Evolutionary conservation across 2,113 vertebrate genomes (phyloP).

Genomic region (Morphnarchus princeps): DNA sequence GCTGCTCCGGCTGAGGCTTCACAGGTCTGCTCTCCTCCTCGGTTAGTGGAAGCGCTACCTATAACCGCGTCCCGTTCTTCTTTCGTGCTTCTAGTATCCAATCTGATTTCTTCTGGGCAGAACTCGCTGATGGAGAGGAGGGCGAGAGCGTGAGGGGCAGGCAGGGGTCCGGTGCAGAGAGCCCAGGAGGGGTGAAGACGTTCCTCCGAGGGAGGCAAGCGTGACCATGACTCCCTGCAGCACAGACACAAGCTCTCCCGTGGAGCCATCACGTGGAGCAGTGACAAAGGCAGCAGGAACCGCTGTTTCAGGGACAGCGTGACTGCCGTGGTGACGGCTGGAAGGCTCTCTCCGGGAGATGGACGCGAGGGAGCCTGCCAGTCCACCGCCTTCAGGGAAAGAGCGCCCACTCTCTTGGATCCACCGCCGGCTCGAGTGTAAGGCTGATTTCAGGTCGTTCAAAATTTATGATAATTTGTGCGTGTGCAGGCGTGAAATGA

Average conservation of each 20-base stretch:
- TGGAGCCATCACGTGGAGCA: background rate
- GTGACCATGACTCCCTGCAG: background rate
- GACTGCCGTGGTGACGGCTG: background rate
- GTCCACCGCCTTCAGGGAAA: fast-evolving
- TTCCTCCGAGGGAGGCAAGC: background rate
- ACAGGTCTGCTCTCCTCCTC: background rate
- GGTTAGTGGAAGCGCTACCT: background rate
- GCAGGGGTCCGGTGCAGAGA: background rate
- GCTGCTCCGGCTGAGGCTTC: background rate
- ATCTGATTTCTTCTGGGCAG: background rate
- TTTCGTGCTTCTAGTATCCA: background rate
- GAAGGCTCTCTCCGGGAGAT: background rate
- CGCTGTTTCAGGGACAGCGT: background rate
- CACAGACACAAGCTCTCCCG: background rate
- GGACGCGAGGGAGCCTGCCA: fast-evolving
- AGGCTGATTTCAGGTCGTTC: background rate
- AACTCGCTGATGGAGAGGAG: background rate
- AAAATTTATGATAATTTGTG: background rate
- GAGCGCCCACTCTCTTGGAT: background rate
- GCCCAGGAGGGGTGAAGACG: background rate
- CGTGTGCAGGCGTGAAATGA: background rate
- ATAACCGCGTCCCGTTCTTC: background rate
- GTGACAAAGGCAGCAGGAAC: background rate
- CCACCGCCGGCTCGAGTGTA: background rate
- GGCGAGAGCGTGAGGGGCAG: background rate